Base-by-base conservation (phyloP, 2,888 invertebrate genomes). In the Boloria selene region DNA sequence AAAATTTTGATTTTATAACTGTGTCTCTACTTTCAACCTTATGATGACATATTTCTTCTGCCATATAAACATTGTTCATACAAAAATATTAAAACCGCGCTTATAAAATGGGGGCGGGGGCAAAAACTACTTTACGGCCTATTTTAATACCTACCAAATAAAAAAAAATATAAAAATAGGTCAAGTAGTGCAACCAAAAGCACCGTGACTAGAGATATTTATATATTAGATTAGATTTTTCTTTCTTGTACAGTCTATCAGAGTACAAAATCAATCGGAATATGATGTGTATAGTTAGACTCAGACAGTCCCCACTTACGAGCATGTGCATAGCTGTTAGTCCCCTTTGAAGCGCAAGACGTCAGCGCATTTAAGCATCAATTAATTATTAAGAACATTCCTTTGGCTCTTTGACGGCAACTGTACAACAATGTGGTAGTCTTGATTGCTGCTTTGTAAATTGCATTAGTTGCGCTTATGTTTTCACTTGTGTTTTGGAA, bases 381-480 rank as follows among this genome's bases (percentile, higher is more conserved):
- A 90, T 92, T 91, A 92, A 92, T 91, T 90, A 92, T 92, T 92
- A 89, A 91, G 84, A 83, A 83, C 85, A 83, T 84, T 82, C 83
- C 84, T 88, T 90, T 88, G 86, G 84, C 87, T 85, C 90, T 91
- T 90, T 90, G 91, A 88, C 85, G 86, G 82, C 73, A 81, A 79
- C 79, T 85, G 82, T 84, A 86, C 88, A 89, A 91, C 90, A 91
- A 91, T 90, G 90, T 84, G 87, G 87, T 83, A 83, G 79, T 85
- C 83, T 84, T 87, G 90, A 90, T 90, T 89, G 91, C 85, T 84
- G 85, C 85, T 87, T 85, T 86, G 85, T 85, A 88, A 88, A 90
- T 88, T 89, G 85, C 83, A 86, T 90, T 88, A 87, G 75, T 74
- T 81, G 79, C 79, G 79, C 77, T 80, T 78, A 78, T 78, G 79